phyloP scores from a whole-genome alignment of 2,113 vertebrate genomes.

The Astur gentilis region DNA sequence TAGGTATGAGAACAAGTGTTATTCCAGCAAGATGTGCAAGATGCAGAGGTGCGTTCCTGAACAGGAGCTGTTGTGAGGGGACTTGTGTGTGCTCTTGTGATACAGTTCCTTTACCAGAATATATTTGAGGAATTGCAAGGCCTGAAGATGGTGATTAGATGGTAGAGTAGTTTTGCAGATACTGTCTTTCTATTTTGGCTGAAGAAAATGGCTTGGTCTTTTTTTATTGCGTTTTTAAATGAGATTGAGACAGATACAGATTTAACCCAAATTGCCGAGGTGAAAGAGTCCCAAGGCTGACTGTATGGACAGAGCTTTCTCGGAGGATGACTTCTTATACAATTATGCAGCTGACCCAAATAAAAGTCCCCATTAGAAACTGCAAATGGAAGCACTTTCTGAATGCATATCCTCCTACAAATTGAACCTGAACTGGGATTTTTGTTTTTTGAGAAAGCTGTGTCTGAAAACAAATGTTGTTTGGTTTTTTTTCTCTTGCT shows the following conservation, averaged over 20 bases:
- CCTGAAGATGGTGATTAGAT: background rate
- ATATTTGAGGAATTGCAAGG: background rate
- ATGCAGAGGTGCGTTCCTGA: background rate
- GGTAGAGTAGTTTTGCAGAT: background rate
- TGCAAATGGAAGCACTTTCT: background rate
- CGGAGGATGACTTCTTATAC: background rate
- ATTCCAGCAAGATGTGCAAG: background rate
- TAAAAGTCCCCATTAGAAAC: background rate
- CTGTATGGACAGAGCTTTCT: background rate
- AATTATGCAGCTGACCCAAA: background rate
- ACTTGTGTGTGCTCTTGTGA: background rate
- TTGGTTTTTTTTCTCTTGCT: background rate
- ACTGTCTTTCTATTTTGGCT: background rate
- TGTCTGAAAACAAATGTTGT: background rate
- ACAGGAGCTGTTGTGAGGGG: background rate
- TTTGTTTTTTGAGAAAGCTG: background rate
- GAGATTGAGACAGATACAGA: background rate
- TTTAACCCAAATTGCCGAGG: background rate
- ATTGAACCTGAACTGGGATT: background rate
- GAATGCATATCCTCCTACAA: background rate
- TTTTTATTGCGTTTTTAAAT: background rate
- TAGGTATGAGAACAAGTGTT: background rate
- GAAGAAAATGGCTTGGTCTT: background rate
- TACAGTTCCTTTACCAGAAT: background rate
- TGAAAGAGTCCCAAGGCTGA: background rate